Evolutionary conservation across 2,888 invertebrate genomes (phyloP), one percentile per base, ranked within the genome.

Genomic region (Apodemia zela): DNA sequence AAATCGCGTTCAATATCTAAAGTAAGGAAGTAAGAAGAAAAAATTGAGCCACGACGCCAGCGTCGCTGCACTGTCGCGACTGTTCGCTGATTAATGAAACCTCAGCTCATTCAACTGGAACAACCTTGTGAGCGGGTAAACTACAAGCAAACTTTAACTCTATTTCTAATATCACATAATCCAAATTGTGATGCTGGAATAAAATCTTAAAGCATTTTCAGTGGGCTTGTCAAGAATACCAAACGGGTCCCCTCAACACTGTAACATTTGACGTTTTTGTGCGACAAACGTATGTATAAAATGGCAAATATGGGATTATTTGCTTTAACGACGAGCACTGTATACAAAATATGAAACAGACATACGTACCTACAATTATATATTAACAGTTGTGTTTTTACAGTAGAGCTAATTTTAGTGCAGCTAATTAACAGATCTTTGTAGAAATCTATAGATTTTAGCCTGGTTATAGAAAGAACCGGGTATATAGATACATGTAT

Each of bases 181-280:
- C 47, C 10, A 64, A 59, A 70, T 61, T 76, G 1, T 29, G 2
- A 21, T 69, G 62, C 0, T 13, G 4, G 0, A 7, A 7, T n/a
- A 21, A 35, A 33, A 57, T 17, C n/a, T 45, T 67, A 66, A 66
- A n/a, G 17, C 1, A 21, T 3, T 29, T n/a, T 21, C 68, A 62
- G 63, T 60, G 57, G 57, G 54, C 64, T 61, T 65, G 67, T 79
- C 77, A 79, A 82, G 87, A 89, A 89, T 89, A 89, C 87, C 88
- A 87, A 90, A 85, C 86, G 84, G 85, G 89, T 87, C 89, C 89
- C 90, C 89, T 88, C 87, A 81, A 79, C 85, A 80, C 83, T 85
- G 86, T 89, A 89, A 87, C 89, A 89, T 91, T 91, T 91, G 90
- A 89, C 89, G 88, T 89, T 87, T 89, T 89, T 88, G 88, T 87